phyloP scores from a whole-genome alignment of 2,797 vertebrate genomes.

The Propithecus deckenii region DNA sequence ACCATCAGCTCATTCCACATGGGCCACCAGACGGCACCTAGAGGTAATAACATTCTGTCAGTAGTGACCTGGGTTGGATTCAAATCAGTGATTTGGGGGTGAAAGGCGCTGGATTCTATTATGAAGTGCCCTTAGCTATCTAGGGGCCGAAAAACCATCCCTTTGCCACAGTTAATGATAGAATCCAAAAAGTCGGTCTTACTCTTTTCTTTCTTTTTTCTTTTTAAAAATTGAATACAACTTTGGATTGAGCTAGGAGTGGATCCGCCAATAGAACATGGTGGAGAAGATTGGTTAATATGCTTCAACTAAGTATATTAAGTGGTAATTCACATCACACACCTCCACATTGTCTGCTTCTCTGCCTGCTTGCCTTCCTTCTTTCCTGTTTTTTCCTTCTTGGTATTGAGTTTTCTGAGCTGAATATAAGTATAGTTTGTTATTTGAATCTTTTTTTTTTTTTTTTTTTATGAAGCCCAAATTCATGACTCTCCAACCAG shows the following conservation, averaged over 20 bases:
- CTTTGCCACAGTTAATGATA: slow-evolving; percentile 34
- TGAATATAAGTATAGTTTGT: neutral
- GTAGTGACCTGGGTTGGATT: slow-evolving; percentile 69
- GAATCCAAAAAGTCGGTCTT: neutral
- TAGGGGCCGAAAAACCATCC: slow-evolving; percentile 33
- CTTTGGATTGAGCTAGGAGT: neutral
- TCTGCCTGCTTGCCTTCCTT: neutral
- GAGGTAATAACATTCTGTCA: slow-evolving; percentile 53
- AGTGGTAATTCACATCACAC: neutral
- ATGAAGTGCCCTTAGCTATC: slow-evolving; percentile 60
- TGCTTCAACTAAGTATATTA: neutral
- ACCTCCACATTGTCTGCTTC: neutral
- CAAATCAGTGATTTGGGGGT: slow-evolving; percentile 68
- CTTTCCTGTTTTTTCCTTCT: neutral
- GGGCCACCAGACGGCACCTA: slow-evolving; percentile 52
- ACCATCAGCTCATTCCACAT: slow-evolving; percentile 64
- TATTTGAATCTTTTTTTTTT: slow-evolving; percentile 34
- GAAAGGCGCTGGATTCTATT: slow-evolving; percentile 54
- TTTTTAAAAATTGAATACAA: slow-evolving; percentile 32
- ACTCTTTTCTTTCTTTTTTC: neutral
- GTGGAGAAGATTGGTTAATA: neutral
- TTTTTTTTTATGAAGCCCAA: slow-evolving; percentile 73
- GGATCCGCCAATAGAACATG: neutral
- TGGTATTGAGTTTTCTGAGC: slow-evolving; percentile 35
- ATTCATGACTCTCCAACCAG: slow-evolving; percentile 77